Evolutionary conservation across 2,797 vertebrate genomes (phyloP), one percentile per base, ranked within the genome.

Genomic region (Diplodus puntazzo): DNA sequence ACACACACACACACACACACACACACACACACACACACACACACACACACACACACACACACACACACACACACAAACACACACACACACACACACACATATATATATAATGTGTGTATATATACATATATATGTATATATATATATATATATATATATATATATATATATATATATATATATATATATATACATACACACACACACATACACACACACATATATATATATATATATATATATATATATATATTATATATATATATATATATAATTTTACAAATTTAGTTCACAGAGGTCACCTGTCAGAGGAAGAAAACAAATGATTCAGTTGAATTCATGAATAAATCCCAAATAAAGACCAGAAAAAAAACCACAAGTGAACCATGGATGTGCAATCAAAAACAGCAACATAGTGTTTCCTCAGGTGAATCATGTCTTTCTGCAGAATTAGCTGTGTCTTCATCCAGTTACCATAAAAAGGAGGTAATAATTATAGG

Each of bases 391-490:
- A 79, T 27, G 49, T 50, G 30, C 42, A 30, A 45, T 67, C 45
- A 52, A 27, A 27, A 27, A 45, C 8, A 48, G 53, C 30, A 14
- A n/a, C 11, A 30, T 45, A 17, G 59, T 30, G 14, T 81, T 67
- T 64, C 12, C 46, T 63, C 20, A 42, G 54, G 62, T 69, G 65
- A 45, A 59, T 66, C 30, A 13, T 0, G 66, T 55, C 48, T 55
- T 77, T 63, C 42, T 69, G 65, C 16, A 55, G 63, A 27, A 63
- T 75, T 42, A 57, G 34, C 25, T 45, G 59, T 49, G 53, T n/a
- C 60, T 54, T 72, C 73, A 78, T 71, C 52, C 78, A 71, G 25
- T 64, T 43, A 55, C 20, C 55, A 42, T 9, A 60, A 16, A 66
- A 48, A 48, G 20, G 20, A 73, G 21, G 27, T 52, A 43, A 69